phyloP scores from a whole-genome alignment of 1,140 invertebrate genomes.

The Maconellicoccus hirsutus region DNA sequence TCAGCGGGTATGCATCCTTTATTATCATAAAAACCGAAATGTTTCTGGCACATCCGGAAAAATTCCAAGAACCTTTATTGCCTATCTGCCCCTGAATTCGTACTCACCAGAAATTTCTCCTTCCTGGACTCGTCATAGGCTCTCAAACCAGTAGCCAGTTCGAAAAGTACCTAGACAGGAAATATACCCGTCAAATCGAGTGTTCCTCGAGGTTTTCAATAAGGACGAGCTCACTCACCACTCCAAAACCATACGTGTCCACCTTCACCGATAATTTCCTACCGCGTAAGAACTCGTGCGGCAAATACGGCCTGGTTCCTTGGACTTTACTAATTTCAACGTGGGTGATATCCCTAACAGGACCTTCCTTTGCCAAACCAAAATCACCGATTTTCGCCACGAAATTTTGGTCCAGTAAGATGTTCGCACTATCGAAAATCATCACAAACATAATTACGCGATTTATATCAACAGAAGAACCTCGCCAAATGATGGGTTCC shows the following conservation, averaged over 20 bases:
- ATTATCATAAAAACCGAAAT: too few relatives aligned
- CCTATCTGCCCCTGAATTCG: too few relatives aligned
- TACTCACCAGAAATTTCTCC: slow-evolving; percentile 35
- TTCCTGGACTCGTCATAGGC: slow-evolving; percentile 48
- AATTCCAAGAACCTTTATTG: too few relatives aligned
- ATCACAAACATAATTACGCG: too few relatives aligned
- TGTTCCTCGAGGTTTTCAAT: too few relatives aligned
- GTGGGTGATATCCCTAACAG: slow-evolving; percentile 42
- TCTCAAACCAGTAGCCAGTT: slow-evolving; percentile 62
- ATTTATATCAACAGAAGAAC: too few relatives aligned
- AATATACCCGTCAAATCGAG: too few relatives aligned
- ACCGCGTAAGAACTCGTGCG: slow-evolving; percentile 68
- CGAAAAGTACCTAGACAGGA: slow-evolving; percentile 50
- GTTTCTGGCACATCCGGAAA: too few relatives aligned
- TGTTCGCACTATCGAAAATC: slow-evolving; percentile 62
- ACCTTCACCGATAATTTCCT: slow-evolving; percentile 76
- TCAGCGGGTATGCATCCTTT: too few relatives aligned
- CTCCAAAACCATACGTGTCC: slow-evolving; percentile 88
- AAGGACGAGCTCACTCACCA: slow-evolving; percentile 50
- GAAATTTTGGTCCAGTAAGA: slow-evolving; percentile 77
- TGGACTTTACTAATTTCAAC: slow-evolving; percentile 57
- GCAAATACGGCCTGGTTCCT: slow-evolving; percentile 83
- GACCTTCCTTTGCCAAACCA: slow-evolving; percentile 73
- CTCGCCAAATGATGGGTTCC: too few relatives aligned
- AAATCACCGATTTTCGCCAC: slow-evolving; percentile 90